Evolutionary conservation across 2,113 vertebrate species (phyloP).

Genomic region (Archilochus colubris): DNA sequence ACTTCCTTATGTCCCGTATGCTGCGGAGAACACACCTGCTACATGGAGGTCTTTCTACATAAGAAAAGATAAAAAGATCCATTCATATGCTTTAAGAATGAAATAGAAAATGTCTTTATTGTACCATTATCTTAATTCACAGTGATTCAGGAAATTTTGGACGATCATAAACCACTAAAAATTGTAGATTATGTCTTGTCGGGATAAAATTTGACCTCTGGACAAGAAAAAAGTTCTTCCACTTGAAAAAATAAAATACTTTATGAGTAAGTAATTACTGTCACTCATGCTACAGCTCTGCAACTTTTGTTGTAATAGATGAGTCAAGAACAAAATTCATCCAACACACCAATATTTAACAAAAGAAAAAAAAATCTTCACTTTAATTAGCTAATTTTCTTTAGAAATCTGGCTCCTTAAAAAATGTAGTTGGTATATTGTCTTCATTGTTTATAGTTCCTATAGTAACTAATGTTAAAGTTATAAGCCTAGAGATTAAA

Average conservation of each 20-base stretch:
- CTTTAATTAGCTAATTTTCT: background rate
- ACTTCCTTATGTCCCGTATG: background rate
- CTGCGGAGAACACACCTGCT: background rate
- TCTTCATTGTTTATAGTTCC: background rate
- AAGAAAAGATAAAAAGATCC: background rate
- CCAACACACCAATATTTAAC: background rate
- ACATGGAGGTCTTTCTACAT: background rate
- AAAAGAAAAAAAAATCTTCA: background rate
- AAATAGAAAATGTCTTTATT: background rate
- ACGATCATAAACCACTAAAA: background rate
- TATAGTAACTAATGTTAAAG: background rate
- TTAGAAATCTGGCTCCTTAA: background rate
- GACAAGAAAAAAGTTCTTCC: background rate
- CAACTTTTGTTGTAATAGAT: background rate
- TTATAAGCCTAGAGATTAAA: background rate
- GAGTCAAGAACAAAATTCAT: background rate
- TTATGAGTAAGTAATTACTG: background rate
- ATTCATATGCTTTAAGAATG: background rate
- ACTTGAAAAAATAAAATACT: background rate
- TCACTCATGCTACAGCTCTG: background rate
- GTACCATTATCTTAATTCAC: background rate
- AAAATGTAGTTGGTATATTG: background rate
- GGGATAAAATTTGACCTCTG: background rate
- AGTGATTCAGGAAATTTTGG: background rate
- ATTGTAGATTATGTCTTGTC: background rate